phyloP scores from a whole-genome alignment of 2,113 vertebrate genomes.

The Oxygymnocypris stewartii region DNA sequence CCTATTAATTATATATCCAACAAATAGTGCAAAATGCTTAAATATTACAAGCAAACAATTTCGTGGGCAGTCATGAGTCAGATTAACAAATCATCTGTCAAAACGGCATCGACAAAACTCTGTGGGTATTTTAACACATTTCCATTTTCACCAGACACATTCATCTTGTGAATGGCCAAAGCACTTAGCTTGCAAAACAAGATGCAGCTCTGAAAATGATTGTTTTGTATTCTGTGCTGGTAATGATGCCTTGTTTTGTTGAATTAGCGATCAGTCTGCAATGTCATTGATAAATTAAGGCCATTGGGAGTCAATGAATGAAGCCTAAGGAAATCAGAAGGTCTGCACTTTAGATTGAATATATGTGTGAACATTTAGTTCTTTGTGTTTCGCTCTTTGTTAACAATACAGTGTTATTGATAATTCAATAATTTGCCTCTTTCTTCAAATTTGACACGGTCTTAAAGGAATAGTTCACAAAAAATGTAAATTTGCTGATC shows the following conservation, averaged over 20 bases:
- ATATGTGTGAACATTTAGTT: constrained; percentile 29
- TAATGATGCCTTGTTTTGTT: constrained; percentile 35
- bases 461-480: not conserved
- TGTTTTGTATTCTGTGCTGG: constrained; percentile 47
- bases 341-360: constrained; percentile 17
- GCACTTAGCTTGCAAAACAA: constrained; percentile 49
- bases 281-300: constrained; percentile 47
- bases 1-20: not conserved
- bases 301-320: constrained; percentile 36
- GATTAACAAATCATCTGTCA: constrained; percentile 54
- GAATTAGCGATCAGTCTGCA: constrained; percentile 38
- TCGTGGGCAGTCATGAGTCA: constrained; percentile 47
- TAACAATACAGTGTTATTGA: constrained; percentile 12
- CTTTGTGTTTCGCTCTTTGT: constrained; percentile 12
- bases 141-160: constrained; percentile 53
- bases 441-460: not conserved
- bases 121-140: constrained; percentile 48
- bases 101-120: constrained; percentile 43
- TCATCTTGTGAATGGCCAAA: constrained; percentile 50
- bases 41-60: constrained; percentile 41
- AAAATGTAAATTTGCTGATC: not conserved
- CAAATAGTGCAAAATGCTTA: constrained; percentile 28
- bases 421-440: not conserved
- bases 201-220: constrained; percentile 45
- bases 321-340: constrained; percentile 36